phyloP scores from a whole-genome alignment of 2,888 invertebrate genomes.

The Geotrupes spiniger region DNA sequence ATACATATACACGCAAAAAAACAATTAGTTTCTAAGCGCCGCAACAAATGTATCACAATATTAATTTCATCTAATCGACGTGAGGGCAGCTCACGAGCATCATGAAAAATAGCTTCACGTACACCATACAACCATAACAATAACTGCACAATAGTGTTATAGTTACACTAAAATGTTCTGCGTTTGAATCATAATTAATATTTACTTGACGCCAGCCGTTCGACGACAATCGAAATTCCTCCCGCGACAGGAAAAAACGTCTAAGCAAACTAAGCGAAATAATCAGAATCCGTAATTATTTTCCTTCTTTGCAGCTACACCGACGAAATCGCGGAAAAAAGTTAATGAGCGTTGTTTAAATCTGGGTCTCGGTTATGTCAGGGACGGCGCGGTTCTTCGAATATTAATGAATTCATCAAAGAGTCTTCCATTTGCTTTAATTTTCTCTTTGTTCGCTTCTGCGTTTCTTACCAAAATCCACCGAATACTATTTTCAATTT shows the following conservation, averaged over 20 bases:
- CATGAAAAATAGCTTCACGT: no score
- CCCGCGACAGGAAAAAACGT: background rate
- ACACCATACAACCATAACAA: no score
- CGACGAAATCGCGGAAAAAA: conserved; percentile 1
- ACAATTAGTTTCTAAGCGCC: no score
- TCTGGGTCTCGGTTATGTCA: conserved; percentile 1
- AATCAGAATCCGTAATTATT: conserved; percentile 13
- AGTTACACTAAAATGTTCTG: no score
- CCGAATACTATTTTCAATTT: conserved; percentile 12
- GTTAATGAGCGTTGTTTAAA: conserved; percentile 12
- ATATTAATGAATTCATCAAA: conserved; percentile 19
- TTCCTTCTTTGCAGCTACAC: background rate
- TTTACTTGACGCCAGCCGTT: no score
- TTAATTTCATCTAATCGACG: no score
- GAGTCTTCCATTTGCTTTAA: conserved; percentile 11
- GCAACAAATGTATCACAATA: no score
- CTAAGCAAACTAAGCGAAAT: conserved; percentile 9
- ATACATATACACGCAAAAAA: no score
- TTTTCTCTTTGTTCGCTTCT: conserved; percentile 8
- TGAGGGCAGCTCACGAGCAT: no score
- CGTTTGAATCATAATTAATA: no score
- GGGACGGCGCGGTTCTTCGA: background rate
- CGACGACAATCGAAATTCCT: no score
- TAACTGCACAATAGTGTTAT: no score
- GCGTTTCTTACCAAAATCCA: conserved; percentile 6